phyloP scores from a whole-genome alignment of 2,797 vertebrate species.

The Clamator glandarius region DNA sequence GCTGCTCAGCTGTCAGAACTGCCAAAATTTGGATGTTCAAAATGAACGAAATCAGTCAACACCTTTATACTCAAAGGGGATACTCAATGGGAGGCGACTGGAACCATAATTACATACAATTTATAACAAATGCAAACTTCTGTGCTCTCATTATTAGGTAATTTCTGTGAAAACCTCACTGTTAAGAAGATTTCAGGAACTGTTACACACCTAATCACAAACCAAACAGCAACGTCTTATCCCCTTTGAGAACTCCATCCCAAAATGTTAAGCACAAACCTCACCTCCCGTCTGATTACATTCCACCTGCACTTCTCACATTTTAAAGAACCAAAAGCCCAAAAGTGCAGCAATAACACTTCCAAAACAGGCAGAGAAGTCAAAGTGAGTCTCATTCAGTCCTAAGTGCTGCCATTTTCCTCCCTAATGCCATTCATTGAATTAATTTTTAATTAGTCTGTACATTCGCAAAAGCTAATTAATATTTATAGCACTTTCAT shows the following conservation, averaged over 20 bases:
- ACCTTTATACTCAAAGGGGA: not conserved
- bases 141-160: not conserved
- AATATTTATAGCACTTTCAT: constrained; percentile 41
- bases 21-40: not conserved
- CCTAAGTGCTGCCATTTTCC: not conserved
- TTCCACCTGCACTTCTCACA: not conserved
- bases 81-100: not conserved
- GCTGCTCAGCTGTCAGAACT: not conserved
- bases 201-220: not conserved
- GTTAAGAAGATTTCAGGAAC: not conserved
- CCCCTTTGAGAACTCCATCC: not conserved
- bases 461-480: constrained; percentile 29
- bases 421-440: not conserved
- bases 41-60: not conserved
- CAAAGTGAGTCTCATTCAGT: not conserved
- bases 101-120: not conserved
- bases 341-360: not conserved
- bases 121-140: not conserved
- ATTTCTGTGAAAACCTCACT: not conserved
- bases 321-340: not conserved
- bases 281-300: not conserved
- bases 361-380: not conserved
- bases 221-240: not conserved
- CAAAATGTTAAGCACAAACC: not conserved
- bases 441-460: constrained; percentile 46